Conservation (phyloP, 2,797 vertebrate genomes). For the Onychomys torridus region DNA sequence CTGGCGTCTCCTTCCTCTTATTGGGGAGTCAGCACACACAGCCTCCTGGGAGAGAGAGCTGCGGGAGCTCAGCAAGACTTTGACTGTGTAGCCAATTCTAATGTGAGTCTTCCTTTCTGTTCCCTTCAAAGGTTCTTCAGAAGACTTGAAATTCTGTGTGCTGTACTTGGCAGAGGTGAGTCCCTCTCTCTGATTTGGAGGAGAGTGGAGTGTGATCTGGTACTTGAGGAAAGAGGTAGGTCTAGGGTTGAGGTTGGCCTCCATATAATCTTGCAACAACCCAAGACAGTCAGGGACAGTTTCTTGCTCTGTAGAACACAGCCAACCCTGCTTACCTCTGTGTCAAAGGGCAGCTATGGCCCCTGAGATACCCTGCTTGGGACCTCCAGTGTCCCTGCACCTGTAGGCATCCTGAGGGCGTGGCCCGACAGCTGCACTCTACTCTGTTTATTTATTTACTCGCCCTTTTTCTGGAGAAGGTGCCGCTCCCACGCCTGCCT, state of each 20-base stretch:
- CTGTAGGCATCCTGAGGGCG: background rate
- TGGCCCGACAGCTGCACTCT: background rate
- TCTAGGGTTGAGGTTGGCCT: background rate
- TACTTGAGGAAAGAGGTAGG: background rate
- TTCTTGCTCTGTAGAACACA: background rate
- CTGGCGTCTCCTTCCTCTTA: background rate
- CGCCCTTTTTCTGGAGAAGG: background rate
- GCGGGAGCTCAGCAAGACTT: background rate
- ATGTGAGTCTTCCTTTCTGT: conserved; percentile 56
- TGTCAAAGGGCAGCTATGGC: background rate
- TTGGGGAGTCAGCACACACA: background rate
- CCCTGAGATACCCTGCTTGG: background rate
- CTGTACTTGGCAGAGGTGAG: conserved; percentile 98
- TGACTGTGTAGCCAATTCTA: conserved; percentile 31
- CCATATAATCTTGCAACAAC: background rate
- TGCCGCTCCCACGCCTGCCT: background rate
- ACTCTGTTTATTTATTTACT: background rate
- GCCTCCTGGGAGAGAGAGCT: background rate
- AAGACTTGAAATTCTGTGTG: conserved; percentile 95
- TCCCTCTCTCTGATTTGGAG: conserved; percentile 48
- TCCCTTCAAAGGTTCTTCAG: conserved; percentile 88
- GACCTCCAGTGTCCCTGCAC: background rate
- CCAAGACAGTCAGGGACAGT: background rate
- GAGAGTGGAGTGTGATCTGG: background rate
- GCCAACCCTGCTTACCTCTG: background rate